These are phyloP conservation scores for Hexactinellida sp. DNA, from an alignment of 37 sponge, comb jelly and placozoan genomes.

Conservation along the genomic window DNA sequence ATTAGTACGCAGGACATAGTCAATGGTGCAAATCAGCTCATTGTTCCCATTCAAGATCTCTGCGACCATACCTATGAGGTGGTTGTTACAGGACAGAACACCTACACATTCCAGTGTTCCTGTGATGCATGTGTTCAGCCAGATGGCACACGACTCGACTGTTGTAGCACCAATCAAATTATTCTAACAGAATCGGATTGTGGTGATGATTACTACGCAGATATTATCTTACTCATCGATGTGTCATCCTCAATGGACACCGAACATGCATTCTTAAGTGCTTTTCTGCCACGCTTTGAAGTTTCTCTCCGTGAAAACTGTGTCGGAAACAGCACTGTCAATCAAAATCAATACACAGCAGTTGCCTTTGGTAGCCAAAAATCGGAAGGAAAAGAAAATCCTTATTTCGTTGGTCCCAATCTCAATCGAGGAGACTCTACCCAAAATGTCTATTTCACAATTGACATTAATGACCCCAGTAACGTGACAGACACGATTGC, in stretches of 20 bases:
- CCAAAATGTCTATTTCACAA: conserved; percentile 6
- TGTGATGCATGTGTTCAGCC: background rate
- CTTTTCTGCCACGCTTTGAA: background rate
- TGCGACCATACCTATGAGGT: background rate
- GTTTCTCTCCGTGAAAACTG: background rate
- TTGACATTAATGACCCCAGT: background rate
- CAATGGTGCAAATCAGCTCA: background rate
- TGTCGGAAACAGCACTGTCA: background rate
- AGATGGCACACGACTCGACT: no score
- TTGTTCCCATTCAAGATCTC: background rate
- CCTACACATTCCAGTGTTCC: background rate
- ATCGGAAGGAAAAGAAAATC: background rate
- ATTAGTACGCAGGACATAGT: background rate
- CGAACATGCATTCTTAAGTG: background rate
- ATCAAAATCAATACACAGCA: conserved; percentile 2
- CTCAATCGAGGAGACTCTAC: background rate
- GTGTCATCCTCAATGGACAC: background rate
- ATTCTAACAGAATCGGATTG: background rate
- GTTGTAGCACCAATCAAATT: background rate
- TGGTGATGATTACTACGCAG: conserved; percentile 1
- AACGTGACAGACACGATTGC: background rate
- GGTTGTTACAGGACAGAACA: background rate
- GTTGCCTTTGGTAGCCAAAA: background rate
- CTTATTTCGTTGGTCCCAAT: conserved; percentile 4
- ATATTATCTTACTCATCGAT: background rate